Base-by-base conservation (phyloP, 2,113 vertebrate genomes). In the Colistium nudipinnis region DNA sequence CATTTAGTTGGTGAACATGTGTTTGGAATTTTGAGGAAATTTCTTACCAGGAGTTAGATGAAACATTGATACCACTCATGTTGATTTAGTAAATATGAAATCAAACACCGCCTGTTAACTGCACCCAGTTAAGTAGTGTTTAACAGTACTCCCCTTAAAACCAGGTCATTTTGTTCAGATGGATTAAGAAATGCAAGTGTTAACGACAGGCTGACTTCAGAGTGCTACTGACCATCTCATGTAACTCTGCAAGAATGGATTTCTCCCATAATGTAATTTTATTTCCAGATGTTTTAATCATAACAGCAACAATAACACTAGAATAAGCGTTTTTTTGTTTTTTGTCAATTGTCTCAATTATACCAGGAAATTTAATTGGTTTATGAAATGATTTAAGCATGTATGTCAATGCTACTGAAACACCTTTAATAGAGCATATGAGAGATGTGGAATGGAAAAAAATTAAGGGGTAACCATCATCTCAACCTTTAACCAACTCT, bases 401-500 rank as follows among this genome's bases (percentile, higher is more conserved):
- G 19, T 63, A 41, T 72, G 53, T 4, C 52, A 76, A 80, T 55
- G 51, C 54, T 47, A 36, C 22, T 38, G 45, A 79, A 41, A 56
- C 74, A 82, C 61, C 61, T 70, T 79, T 62, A 22, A 60, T 36
- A 20, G 49, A 76, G 43, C 9, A 22, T 76, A 31, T 20, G 30
- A 62, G 10, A 77, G 31, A 78, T 76, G 75, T 71, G 68, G 63
- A 80, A 76, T 80, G 60, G 36, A 31, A 47, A 7, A 28, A 33
- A 56, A 53, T 60, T 1, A 33, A 19, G 16, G 4, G 27, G 28
- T 20, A 63, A 62, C 19, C 4, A 36, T 64, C 44, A 76, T 69
- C 62, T 85, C 94, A 91, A 96, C 64, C 11, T 11, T 22, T 33
- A 64, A 89, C 94, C 93, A 91, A 94, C 62, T 48, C 82, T 82